phyloP scores from a whole-genome alignment of 2,888 invertebrate species.

The Monopis laevigella region DNA sequence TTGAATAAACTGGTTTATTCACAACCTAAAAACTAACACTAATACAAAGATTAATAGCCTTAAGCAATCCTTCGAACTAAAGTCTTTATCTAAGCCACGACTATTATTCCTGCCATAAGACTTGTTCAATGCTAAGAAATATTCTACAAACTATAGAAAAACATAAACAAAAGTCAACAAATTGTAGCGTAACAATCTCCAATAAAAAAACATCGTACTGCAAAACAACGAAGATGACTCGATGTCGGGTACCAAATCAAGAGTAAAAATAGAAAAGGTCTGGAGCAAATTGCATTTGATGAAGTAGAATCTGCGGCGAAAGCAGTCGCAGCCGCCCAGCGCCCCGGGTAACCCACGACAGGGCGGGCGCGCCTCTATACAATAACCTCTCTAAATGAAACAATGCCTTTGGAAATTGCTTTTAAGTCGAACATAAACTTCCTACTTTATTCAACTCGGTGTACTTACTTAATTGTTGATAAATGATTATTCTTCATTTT shows the following conservation, averaged over 20 bases:
- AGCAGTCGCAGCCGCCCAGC: neutral
- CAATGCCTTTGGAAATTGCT: conserved; percentile 11
- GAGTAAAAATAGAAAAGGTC: neutral
- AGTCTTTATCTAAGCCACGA: too few species aligned
- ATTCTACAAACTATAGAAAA: too few species aligned
- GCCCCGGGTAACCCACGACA: conserved; percentile 6
- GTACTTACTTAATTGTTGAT: neutral
- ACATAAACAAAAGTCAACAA: too few species aligned
- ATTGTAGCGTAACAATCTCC: too few species aligned
- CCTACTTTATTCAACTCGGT: conserved; percentile 5
- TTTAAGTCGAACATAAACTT: conserved; percentile 8
- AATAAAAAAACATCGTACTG: too few species aligned
- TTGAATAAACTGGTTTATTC: too few species aligned
- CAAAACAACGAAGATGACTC: too few species aligned
- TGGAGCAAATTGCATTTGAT: conserved; percentile 10
- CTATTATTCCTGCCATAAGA: too few species aligned
- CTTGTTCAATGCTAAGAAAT: too few species aligned
- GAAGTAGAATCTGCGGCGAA: conserved; percentile 8
- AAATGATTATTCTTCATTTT: neutral
- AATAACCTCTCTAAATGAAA: conserved; percentile 7
- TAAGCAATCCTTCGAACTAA: too few species aligned
- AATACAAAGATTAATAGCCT: too few species aligned
- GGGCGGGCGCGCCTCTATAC: conserved; percentile 2
- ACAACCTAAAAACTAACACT: too few species aligned
- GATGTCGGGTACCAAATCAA: neutral